phyloP scores from a whole-genome alignment of 2,113 vertebrate genomes.

The Hassar affinis region DNA sequence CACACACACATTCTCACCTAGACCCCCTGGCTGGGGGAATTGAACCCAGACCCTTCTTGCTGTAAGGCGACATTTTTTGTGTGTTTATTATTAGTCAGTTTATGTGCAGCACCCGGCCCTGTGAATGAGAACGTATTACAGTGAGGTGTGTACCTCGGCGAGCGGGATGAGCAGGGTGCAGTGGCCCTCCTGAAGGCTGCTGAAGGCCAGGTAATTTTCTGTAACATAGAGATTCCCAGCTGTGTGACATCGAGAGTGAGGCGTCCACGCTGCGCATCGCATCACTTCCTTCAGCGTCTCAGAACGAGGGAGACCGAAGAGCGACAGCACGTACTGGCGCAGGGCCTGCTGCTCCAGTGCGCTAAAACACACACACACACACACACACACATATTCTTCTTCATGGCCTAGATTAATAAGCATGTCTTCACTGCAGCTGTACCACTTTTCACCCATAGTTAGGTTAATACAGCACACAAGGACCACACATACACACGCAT shows the following conservation, averaged over 20 bases:
- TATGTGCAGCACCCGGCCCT: too few relatives aligned
- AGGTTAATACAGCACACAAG: constrained; percentile 68
- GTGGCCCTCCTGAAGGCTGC: constrained; percentile 84
- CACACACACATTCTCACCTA: too few relatives aligned
- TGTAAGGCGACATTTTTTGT: too few relatives aligned
- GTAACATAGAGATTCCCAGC: constrained; percentile 85
- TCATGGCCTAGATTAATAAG: not conserved
- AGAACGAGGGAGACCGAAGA: constrained; percentile 84
- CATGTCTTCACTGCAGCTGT: not conserved
- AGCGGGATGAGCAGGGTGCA: constrained; percentile 88
- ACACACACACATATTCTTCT: not conserved
- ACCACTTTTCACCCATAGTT: not conserved
- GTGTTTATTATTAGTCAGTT: too few relatives aligned
- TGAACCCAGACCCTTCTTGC: too few relatives aligned
- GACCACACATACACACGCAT: constrained; percentile 60
- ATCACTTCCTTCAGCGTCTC: constrained; percentile 80
- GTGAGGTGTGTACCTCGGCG: constrained; percentile 84
- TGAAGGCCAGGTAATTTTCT: constrained; percentile 89
- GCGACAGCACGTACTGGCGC: constrained; percentile 87
- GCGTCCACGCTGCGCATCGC: constrained; percentile 89
- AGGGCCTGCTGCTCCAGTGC: constrained; percentile 87
- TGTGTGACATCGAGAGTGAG: constrained; percentile 89
- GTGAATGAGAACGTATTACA: too few relatives aligned
- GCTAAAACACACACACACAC: constrained; percentile 62
- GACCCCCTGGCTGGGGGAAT: too few relatives aligned